Conservation (phyloP, 2,113 vertebrate species). For the Alligator mississippiensis region DNA sequence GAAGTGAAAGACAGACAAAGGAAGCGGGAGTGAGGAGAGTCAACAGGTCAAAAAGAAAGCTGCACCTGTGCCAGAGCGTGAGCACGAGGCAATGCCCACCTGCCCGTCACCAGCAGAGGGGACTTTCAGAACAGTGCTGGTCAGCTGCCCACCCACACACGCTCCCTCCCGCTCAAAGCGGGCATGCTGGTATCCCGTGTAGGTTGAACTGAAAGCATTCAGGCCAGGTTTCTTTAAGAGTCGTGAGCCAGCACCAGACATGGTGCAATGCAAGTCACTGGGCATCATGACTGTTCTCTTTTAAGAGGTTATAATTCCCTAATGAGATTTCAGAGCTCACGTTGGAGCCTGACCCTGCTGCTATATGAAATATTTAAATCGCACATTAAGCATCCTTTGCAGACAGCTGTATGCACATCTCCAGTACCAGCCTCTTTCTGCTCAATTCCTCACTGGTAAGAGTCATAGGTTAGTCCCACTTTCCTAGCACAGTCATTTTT, state of each 20-base stretch:
- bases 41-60: background rate
- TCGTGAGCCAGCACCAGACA: constrained; percentile 40
- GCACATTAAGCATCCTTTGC: constrained; percentile 40
- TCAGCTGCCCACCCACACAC: too few relatives aligned
- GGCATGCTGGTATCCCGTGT: background rate
- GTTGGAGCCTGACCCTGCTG: constrained; percentile 46
- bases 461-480: background rate
- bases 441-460: background rate
- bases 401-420: background rate
- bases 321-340: constrained; percentile 60
- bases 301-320: constrained; percentile 53
- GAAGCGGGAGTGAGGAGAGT: background rate
- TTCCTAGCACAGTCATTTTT: constrained; percentile 6
- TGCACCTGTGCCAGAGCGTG: background rate
- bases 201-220: background rate
- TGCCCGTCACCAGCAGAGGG: too few relatives aligned
- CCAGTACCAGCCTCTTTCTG: background rate
- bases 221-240: background rate
- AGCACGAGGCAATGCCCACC: too few relatives aligned
- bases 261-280: background rate
- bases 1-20: background rate
- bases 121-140: too few relatives aligned
- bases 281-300: constrained; percentile 33
- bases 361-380: constrained; percentile 68
- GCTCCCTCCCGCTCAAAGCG: constrained; percentile 1